phyloP scores from a whole-genome alignment of 2,888 invertebrate species.

The Aspidiotus destructor region DNA sequence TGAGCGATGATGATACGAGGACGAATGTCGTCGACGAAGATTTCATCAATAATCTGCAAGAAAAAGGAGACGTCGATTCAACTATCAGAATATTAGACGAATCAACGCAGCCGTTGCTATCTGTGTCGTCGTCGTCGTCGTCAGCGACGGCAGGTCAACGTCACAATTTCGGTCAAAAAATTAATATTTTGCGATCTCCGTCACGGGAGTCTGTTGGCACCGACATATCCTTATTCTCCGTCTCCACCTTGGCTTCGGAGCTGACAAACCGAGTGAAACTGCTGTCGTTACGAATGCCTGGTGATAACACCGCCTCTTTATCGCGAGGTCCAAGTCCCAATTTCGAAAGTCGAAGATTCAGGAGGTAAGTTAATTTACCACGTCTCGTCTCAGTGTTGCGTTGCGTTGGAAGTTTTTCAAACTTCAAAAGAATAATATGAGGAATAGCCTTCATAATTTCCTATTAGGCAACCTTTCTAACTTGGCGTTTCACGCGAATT shows the following conservation, averaged over 20 bases:
- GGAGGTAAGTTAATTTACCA: constrained; percentile 12
- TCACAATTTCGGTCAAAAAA: constrained; percentile 3
- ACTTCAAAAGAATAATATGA: too few species aligned
- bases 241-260: constrained; percentile 56
- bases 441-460: too few species aligned
- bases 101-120: constrained; percentile 2
- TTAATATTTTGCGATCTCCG: constrained; percentile 57
- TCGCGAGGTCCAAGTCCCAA: constrained; percentile 60
- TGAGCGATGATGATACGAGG: too few species aligned
- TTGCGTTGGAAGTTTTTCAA: too few species aligned
- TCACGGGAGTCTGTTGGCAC: constrained; percentile 77
- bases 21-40: background rate
- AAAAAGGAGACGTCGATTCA: constrained; percentile 6
- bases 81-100: background rate
- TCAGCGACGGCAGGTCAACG: constrained; percentile 12
- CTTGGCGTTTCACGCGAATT: too few species aligned
- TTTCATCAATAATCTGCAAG: background rate
- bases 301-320: constrained; percentile 38
- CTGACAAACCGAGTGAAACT: constrained; percentile 43
- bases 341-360: constrained; percentile 47
- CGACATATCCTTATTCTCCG: constrained; percentile 67
- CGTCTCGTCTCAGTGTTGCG: too few species aligned
- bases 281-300: constrained; percentile 47
- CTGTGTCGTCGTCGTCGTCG: constrained; percentile 1
- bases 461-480: too few species aligned